Evolutionary conservation across 2,797 vertebrate species (phyloP).

Genomic region (Coranthus polyacanthus): DNA sequence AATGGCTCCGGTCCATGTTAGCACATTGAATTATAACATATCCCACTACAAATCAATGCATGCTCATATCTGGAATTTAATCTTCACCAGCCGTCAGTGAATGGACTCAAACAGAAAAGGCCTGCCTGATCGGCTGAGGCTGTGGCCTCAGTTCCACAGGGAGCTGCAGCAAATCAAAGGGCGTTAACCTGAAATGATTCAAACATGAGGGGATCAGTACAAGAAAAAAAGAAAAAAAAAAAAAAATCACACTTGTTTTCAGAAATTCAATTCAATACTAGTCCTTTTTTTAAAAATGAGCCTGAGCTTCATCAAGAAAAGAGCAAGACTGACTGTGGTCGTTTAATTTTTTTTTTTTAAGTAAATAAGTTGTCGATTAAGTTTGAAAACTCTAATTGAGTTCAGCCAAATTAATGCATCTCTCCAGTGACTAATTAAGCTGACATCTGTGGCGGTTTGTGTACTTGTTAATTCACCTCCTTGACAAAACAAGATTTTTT

Average conservation of each 20-base stretch:
- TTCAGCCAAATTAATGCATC: conserved; percentile 60
- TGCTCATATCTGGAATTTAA: conserved; percentile 46
- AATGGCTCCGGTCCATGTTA: conserved; percentile 12
- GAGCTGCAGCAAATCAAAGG: conserved; percentile 40
- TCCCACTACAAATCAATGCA: conserved; percentile 44
- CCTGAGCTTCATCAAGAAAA: conserved; percentile 7
- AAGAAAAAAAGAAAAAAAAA: not conserved
- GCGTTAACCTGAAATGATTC: conserved; percentile 50
- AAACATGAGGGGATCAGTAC: conserved; percentile 47
- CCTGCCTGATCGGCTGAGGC: conserved; percentile 6
- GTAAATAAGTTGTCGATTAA: conserved; percentile 43
- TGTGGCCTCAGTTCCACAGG: conserved; percentile 1
- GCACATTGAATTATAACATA: conserved; percentile 29
- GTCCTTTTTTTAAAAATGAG: conserved; percentile 15
- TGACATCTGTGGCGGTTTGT: conserved; percentile 56
- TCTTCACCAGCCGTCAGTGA: conserved; percentile 42
- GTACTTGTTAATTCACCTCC: conserved; percentile 48
- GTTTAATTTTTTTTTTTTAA: conserved; percentile 42
- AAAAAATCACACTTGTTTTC: conserved; percentile 13
- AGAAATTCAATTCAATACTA: conserved; percentile 27
- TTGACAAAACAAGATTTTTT: conserved; percentile 41
- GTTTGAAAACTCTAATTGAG: conserved; percentile 63
- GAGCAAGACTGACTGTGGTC: not conserved
- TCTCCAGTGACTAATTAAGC: conserved; percentile 59
- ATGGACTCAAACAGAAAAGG: conserved; percentile 23